A percentile compares a stretch with the other conserved stretches of the same genome.
Evolutionary conservation across 2,888 invertebrate genomes (phyloP).

Genomic region (Scrobipalpa costella): DNA sequence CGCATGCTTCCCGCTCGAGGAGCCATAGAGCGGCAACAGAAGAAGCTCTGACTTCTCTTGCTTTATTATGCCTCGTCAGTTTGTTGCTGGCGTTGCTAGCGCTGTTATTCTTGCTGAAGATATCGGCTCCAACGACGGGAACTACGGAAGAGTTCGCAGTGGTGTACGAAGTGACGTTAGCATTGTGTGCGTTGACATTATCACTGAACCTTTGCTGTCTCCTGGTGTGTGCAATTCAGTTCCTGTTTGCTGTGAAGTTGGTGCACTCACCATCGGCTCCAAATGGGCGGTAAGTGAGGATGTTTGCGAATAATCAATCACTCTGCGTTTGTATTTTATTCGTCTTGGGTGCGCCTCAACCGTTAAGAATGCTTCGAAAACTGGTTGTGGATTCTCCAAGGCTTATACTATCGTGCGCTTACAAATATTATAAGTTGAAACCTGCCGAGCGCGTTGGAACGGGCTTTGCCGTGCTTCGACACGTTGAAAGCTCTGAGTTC

Average conservation of each 20-base stretch:
- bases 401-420: conserved; percentile 42
- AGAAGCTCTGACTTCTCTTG: conserved; percentile 92
- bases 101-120: conserved; percentile 91
- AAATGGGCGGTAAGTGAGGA: conserved; percentile 81
- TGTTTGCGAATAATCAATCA: conserved; percentile 40
- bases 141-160: conserved; percentile 90
- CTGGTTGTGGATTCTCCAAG: conserved; percentile 48
- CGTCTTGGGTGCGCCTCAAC: conserved; percentile 44
- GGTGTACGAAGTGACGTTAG: conserved; percentile 95
- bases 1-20: conserved; percentile 58
- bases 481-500: conserved; percentile 44
- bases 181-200: conserved; percentile 92
- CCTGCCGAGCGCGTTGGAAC: conserved; percentile 41
- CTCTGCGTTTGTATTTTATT: conserved; percentile 27
- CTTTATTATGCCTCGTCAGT: conserved; percentile 92
- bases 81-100: conserved; percentile 91
- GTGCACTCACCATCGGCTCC: conserved; percentile 92
- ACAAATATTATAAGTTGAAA: conserved; percentile 61
- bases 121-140: conserved; percentile 85
- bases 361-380: conserved; percentile 60
- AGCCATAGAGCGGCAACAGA: conserved; percentile 70
- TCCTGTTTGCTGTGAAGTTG: conserved; percentile 95
- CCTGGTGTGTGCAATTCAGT: conserved; percentile 96
- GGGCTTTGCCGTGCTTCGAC: conserved; percentile 33
- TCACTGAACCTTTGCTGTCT: conserved; percentile 95